Evolutionary conservation across 2,888 invertebrate species (phyloP).

Genomic region (Standfussiana lucernea): DNA sequence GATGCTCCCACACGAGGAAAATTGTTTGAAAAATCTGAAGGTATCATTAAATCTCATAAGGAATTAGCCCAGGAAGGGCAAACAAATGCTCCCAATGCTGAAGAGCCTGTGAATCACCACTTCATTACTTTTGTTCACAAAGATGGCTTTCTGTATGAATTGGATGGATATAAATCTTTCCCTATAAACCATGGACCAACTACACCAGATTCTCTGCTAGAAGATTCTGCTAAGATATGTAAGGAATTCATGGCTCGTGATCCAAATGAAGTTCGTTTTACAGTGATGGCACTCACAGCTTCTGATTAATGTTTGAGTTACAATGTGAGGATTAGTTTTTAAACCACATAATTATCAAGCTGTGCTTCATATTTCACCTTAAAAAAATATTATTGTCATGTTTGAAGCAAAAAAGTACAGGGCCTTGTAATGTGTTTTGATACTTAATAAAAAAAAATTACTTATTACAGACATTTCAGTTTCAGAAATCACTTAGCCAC

Average conservation of each 20-base stretch:
- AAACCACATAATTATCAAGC: constrained; percentile 58
- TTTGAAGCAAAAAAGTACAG: constrained; percentile 75
- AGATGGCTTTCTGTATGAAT: constrained; percentile 95
- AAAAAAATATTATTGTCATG: constrained; percentile 68
- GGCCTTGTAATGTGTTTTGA: constrained; percentile 79
- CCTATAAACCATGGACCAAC: constrained; percentile 96
- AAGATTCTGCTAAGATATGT: constrained; percentile 96
- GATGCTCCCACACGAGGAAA: constrained; percentile 94
- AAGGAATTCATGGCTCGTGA: constrained; percentile 96
- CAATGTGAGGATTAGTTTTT: constrained; percentile 6
- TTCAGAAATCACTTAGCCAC: too few relatives aligned
- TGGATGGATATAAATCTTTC: constrained; percentile 93
- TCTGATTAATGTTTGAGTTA: constrained; percentile 74
- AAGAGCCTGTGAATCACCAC: constrained; percentile 96
- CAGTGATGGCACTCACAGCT: constrained; percentile 95
- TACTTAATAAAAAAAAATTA: constrained; percentile 77
- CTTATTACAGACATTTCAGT: constrained; percentile 62
- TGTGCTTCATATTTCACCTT: constrained; percentile 74
- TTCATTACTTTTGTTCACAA: constrained; percentile 97
- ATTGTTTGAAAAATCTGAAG: constrained; percentile 93
- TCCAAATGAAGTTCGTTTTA: constrained; percentile 96
- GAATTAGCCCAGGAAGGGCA: constrained; percentile 97
- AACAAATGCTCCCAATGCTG: constrained; percentile 94
- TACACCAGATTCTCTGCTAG: constrained; percentile 93
- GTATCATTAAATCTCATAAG: constrained; percentile 95